A percentile compares a stretch with the other conserved stretches of the same genome.
Evolutionary conservation across 2,888 invertebrate genomes (phyloP).

Genomic region (Vanessa cardui): DNA sequence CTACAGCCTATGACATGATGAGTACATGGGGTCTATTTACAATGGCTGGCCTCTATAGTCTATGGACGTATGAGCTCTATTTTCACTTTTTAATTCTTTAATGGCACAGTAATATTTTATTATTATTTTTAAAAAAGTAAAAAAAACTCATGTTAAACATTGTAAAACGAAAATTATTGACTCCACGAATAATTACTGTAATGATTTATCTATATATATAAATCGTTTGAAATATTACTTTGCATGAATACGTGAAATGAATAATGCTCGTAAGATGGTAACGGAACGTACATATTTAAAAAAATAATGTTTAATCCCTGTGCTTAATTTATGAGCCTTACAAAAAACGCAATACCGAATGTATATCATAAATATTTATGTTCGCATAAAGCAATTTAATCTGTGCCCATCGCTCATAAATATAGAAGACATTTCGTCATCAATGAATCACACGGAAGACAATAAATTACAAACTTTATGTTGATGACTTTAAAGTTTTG

Average conservation of each 20-base stretch:
- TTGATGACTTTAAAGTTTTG: conserved; percentile 52
- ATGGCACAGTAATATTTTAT: too few relatives aligned
- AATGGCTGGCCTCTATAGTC: too few relatives aligned
- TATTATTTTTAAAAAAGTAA: too few relatives aligned
- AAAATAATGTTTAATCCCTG: neutral
- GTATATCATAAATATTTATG: conserved; percentile 20
- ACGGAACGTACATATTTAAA: neutral
- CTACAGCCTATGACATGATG: too few relatives aligned
- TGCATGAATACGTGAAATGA: too few relatives aligned
- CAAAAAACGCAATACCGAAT: conserved; percentile 14
- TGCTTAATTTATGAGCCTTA: neutral
- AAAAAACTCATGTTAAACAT: too few relatives aligned
- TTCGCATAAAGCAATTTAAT: conserved; percentile 25
- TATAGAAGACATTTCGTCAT: conserved; percentile 12
- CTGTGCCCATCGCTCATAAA: conserved; percentile 25
- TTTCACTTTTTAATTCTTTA: too few relatives aligned
- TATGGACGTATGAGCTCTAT: too few relatives aligned
- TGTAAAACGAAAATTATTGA: neutral
- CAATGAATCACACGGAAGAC: conserved; percentile 38
- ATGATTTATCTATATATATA: neutral
- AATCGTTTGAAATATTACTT: neutral
- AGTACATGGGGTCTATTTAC: too few relatives aligned
- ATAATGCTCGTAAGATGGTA: too few relatives aligned
- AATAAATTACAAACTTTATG: conserved; percentile 60
- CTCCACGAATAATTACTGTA: neutral